These are phyloP conservation scores for Drosophila macrospina DNA, from an alignment of 2,888 invertebrate species.

Conservation along the genomic window DNA sequence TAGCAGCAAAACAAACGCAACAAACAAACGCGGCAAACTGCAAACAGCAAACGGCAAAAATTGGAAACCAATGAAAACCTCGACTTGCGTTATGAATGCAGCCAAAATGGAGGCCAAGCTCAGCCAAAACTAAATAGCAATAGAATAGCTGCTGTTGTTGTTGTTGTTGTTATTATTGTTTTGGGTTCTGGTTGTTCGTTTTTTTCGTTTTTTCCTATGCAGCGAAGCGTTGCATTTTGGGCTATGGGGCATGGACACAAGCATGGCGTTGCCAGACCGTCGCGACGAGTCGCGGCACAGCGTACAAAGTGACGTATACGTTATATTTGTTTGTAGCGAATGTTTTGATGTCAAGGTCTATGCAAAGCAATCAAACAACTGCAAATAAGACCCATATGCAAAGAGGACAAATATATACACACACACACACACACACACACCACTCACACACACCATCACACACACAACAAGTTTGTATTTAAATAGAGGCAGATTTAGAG, in stretches of 20 bases:
- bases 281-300: conserved; percentile 33
- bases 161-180: conserved; percentile 2
- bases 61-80: conserved; percentile 81
- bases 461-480: background rate
- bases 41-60: conserved; percentile 51
- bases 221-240: conserved; percentile 80
- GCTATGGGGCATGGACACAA: conserved; percentile 39
- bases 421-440: conserved; percentile 6
- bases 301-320: conserved; percentile 56
- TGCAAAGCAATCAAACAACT: conserved; percentile 34
- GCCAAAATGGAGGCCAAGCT: conserved; percentile 80
- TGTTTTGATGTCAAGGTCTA: conserved; percentile 67
- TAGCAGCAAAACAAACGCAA: conserved; percentile 45
- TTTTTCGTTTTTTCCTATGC: conserved; percentile 59
- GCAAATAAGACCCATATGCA: conserved; percentile 36
- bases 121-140: conserved; percentile 76
- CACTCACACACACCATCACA: conserved; percentile 8
- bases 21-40: conserved; percentile 22
- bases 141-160: conserved; percentile 52
- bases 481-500: conserved; percentile 27
- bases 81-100: conserved; percentile 81
- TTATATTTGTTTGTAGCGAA: conserved; percentile 42
- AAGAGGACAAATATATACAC: conserved; percentile 32
- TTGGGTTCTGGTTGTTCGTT: conserved; percentile 33
- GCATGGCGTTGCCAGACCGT: conserved; percentile 73